Conservation (phyloP, 2,797 vertebrate species). For the Xerus rutilus region DNA sequence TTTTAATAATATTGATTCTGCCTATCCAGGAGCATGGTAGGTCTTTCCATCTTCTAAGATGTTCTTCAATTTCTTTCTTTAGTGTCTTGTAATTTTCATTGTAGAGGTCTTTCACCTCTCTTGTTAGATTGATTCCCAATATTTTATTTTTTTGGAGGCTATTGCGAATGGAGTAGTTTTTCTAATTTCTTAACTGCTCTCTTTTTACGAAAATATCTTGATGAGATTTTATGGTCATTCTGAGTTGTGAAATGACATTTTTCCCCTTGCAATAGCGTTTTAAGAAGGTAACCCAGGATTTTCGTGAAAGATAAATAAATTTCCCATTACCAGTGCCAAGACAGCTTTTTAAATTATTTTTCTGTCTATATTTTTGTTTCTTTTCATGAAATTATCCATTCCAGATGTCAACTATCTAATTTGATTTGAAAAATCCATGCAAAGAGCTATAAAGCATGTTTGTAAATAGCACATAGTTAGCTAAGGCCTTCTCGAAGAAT, state of each 20-base stretch:
- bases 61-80: too few species aligned
- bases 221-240: neutral
- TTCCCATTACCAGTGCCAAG: neutral
- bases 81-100: too few species aligned
- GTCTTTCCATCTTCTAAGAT: too few species aligned
- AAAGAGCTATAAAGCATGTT: conserved; percentile 15
- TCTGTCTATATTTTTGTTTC: neutral
- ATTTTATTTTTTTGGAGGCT: too few species aligned
- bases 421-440: neutral
- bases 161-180: too few species aligned
- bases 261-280: neutral
- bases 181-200: neutral
- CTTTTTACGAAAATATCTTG: neutral
- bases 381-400: neutral
- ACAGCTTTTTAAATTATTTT: neutral
- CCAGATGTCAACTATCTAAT: neutral
- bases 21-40: too few species aligned
- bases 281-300: neutral
- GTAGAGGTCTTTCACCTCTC: too few species aligned
- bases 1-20: too few species aligned
- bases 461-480: neutral
- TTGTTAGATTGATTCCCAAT: too few species aligned
- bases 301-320: conserved; percentile 22
- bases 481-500: neutral
- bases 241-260: neutral